Conservation (phyloP, 2,797 vertebrate genomes). For the Arnoldichthys spilopterus region DNA sequence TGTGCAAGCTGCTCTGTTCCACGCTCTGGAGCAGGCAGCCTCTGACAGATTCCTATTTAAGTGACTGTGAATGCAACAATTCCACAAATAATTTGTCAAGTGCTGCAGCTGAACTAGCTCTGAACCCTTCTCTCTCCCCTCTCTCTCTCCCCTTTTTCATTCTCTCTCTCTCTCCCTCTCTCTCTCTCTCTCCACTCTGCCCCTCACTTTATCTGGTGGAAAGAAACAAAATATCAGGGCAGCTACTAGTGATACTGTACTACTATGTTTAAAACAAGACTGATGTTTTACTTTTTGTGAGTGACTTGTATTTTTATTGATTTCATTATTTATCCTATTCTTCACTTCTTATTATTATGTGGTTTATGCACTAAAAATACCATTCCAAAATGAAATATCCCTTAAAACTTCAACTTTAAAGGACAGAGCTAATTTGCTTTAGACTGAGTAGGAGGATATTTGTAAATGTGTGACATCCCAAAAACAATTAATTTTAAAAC, state of each 20-base stretch:
- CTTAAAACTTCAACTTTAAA: not conserved
- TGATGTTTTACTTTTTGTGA: not conserved
- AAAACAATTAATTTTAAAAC: not conserved
- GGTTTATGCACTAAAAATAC: not conserved
- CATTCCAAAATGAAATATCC: not conserved
- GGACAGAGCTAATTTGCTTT: not conserved
- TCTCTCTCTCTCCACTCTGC: constrained; percentile 58
- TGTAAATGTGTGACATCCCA: not conserved
- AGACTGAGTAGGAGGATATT: not conserved
- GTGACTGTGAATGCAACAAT: constrained; percentile 99
- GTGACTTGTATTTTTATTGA: not conserved
- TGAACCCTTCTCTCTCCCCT: constrained; percentile 83
- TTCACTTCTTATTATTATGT: too few species aligned
- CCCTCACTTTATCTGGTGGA: constrained; percentile 34
- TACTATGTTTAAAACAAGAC: not conserved
- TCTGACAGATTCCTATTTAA: constrained; percentile 99
- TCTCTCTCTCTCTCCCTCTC: constrained; percentile 76
- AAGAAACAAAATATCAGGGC: constrained; percentile 42
- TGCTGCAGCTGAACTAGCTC: constrained; percentile 93
- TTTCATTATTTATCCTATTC: not conserved
- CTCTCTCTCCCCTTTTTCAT: constrained; percentile 22
- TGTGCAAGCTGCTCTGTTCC: constrained; percentile 81
- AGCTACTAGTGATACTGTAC: constrained; percentile 31
- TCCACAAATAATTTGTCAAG: constrained; percentile 99
- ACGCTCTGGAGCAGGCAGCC: constrained; percentile 85